These are phyloP conservation scores for Panurus biarmicus DNA, from an alignment of 2,113 vertebrate genomes.

Conservation along the genomic window DNA sequence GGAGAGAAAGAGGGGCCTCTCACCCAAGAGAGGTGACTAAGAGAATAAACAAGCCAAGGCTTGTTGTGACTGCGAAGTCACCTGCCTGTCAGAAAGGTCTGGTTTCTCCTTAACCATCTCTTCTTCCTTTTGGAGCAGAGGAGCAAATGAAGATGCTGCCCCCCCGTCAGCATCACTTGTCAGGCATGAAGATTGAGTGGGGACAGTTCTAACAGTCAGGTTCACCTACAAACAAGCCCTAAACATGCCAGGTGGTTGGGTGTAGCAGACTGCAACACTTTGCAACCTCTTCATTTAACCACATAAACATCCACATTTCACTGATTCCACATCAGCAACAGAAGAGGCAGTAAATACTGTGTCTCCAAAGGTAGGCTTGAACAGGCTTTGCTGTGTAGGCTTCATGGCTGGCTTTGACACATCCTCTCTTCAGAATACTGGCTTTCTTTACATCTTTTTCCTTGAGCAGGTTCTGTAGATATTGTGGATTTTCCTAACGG, in stretches of 20 bases:
- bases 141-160: not conserved
- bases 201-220: not conserved
- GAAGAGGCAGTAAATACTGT: not conserved
- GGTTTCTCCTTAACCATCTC: not conserved
- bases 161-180: not conserved
- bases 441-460: not conserved
- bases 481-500: not conserved
- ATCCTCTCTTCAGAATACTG: not conserved
- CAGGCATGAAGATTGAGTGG: not conserved
- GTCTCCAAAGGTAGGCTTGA: not conserved
- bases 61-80: not conserved
- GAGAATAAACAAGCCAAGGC: not conserved
- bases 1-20: not conserved
- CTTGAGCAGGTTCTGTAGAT: not conserved
- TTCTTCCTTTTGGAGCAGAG: accelerated
- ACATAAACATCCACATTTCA: not conserved
- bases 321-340: not conserved
- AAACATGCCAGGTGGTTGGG: not conserved
- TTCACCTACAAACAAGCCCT: not conserved
- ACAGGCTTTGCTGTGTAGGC: not conserved
- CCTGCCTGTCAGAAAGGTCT: not conserved
- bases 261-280: not conserved
- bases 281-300: not conserved
- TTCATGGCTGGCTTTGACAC: not conserved
- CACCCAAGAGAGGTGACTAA: not conserved